A percentile compares a stretch with the other conserved stretches of the same genome.
Evolutionary conservation across 2,797 vertebrate genomes (phyloP).

Genomic region (Falco novaeseelandiae): DNA sequence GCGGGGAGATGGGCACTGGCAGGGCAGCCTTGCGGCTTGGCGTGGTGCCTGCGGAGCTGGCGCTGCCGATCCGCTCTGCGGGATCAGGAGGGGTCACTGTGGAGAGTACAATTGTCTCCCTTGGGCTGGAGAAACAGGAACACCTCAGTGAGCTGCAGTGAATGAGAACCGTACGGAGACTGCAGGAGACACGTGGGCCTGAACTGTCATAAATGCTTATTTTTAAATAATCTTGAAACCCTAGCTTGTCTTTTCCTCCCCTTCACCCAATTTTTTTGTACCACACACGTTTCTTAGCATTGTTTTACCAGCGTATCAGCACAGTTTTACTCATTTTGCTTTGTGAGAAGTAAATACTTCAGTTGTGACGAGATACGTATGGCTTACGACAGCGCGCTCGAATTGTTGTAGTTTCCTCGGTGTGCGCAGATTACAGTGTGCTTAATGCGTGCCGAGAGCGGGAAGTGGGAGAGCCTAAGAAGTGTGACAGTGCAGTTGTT

Average conservation of each 20-base stretch:
- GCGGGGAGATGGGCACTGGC: accelerated
- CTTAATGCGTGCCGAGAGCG: accelerated
- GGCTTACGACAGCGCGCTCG: accelerated
- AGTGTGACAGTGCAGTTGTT: accelerated
- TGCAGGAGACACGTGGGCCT: neutral
- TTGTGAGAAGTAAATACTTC: neutral
- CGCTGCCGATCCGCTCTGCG: accelerated
- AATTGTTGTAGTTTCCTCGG: accelerated
- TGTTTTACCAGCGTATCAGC: accelerated
- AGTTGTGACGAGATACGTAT: accelerated
- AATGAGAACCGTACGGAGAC: neutral
- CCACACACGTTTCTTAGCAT: accelerated
- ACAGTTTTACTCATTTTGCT: accelerated
- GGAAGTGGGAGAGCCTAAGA: too few relatives aligned
- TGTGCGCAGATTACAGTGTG: accelerated
- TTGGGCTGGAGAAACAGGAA: accelerated
- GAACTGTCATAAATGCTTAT: neutral
- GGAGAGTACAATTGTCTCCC: neutral
- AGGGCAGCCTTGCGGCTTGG: accelerated
- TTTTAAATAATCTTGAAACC: neutral
- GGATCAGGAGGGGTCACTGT: accelerated
- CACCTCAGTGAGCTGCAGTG: accelerated
- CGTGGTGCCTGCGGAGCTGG: neutral
- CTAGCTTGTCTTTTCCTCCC: neutral
- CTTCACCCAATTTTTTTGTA: accelerated